These are phyloP conservation scores for Salmo trutta DNA, from an alignment of 2,797 vertebrate genomes.

Conservation along the genomic window DNA sequence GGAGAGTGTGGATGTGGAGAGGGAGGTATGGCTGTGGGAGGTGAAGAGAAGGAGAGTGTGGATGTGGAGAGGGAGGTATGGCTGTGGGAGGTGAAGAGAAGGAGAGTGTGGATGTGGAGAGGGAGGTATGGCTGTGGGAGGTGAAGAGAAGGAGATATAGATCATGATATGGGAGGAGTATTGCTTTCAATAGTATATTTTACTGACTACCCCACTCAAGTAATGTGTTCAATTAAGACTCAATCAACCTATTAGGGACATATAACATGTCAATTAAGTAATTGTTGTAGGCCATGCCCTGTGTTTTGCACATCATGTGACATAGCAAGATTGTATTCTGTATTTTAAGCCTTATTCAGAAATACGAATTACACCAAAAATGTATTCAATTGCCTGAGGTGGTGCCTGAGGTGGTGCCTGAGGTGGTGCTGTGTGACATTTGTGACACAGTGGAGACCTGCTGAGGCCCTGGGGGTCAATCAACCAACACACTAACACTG, in stretches of 20 bases:
- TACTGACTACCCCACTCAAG: background rate
- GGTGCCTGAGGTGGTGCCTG: too few relatives aligned
- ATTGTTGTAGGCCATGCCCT: background rate
- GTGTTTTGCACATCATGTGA: too few relatives aligned
- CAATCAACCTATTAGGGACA: background rate
- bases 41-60: background rate
- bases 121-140: background rate
- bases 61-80: too few relatives aligned
- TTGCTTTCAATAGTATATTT: constrained; percentile 49
- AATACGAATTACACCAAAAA: too few relatives aligned
- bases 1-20: too few relatives aligned
- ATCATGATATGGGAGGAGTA: too few relatives aligned
- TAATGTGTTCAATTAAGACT: background rate
- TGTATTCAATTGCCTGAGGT: too few relatives aligned
- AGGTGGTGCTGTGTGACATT: background rate
- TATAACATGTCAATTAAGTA: background rate
- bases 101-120: too few relatives aligned
- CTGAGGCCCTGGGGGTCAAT: background rate
- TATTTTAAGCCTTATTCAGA: background rate
- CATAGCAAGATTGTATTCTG: background rate
- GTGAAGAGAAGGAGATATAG: background rate
- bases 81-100: too few relatives aligned
- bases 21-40: background rate
- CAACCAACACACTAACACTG: too few relatives aligned
- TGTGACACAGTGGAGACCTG: background rate